Evolutionary conservation across 2,797 vertebrate species (phyloP).

Genomic region (Gallinago nigripennis): DNA sequence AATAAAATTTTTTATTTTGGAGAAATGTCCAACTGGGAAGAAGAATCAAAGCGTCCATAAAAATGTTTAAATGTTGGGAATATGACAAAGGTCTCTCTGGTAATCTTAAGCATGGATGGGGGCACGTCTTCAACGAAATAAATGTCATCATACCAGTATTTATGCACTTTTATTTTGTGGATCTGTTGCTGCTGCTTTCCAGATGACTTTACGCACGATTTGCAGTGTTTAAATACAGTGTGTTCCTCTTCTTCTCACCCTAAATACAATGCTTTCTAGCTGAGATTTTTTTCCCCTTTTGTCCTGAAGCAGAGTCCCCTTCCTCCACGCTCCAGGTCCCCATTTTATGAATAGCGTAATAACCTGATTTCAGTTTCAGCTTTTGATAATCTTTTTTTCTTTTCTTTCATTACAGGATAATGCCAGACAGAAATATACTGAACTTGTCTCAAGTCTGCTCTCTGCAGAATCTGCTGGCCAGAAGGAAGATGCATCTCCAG

Average conservation of each 20-base stretch:
- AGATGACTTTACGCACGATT: background rate
- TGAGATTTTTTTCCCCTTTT: background rate
- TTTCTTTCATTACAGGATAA: conserved; percentile 77
- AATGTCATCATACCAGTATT: background rate
- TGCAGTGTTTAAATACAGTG: background rate
- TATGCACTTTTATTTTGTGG: background rate
- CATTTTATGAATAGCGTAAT: background rate
- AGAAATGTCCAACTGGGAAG: background rate
- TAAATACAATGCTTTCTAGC: background rate
- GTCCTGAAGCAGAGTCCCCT: background rate
- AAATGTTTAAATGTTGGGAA: background rate
- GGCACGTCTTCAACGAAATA: background rate
- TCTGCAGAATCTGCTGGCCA: conserved; percentile 69
- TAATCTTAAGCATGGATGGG: background rate
- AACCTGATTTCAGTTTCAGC: background rate
- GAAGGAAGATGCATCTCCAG: conserved; percentile 38
- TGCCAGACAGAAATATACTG: conserved; percentile 87
- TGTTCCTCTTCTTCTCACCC: background rate
- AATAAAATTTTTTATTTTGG: background rate
- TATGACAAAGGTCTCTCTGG: background rate
- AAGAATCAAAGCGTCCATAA: background rate
- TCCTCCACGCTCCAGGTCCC: no score
- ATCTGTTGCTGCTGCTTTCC: background rate
- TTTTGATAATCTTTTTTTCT: background rate
- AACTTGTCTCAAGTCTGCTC: conserved; percentile 83